phyloP scores from a whole-genome alignment of 2,888 invertebrate genomes.

The Athalia circularis region DNA sequence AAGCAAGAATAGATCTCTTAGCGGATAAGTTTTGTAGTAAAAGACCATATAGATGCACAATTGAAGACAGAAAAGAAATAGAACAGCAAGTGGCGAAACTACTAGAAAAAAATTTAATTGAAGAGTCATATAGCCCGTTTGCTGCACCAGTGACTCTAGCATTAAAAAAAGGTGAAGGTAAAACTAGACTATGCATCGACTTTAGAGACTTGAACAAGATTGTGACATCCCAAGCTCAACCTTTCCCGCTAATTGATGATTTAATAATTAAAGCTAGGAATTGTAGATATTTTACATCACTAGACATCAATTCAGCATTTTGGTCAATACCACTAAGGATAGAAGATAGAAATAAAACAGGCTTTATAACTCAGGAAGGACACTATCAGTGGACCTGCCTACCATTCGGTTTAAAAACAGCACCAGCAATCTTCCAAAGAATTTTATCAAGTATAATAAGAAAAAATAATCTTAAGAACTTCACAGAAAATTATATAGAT shows the following conservation, averaged over 20 bases:
- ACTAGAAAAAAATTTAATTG: constrained; percentile 52
- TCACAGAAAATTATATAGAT: constrained; percentile 51
- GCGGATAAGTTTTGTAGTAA: constrained; percentile 47
- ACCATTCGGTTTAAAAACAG: constrained; percentile 50
- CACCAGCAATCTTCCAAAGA: constrained; percentile 52
- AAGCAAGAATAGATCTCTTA: constrained; percentile 46
- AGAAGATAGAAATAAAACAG: constrained; percentile 51
- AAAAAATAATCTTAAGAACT: constrained; percentile 46
- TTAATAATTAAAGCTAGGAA: constrained; percentile 61
- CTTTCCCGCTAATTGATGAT: constrained; percentile 65
- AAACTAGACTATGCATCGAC: constrained; percentile 57
- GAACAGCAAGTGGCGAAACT: constrained; percentile 50
- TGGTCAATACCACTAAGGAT: constrained; percentile 47
- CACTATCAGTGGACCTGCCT: constrained; percentile 50
- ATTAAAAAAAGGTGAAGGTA: constrained; percentile 57
- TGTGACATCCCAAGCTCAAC: constrained; percentile 62
- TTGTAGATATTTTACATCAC: constrained; percentile 63
- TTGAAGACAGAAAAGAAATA: constrained; percentile 50
- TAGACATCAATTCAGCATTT: constrained; percentile 46
- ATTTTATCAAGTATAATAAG: constrained; percentile 48
- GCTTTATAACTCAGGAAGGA: constrained; percentile 59
- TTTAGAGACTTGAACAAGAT: constrained; percentile 58
- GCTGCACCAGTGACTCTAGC: constrained; percentile 54
- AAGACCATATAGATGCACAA: constrained; percentile 45
- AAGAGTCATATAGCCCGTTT: constrained; percentile 53